phyloP scores from a whole-genome alignment of 2,888 invertebrate species.

The Vesta saturnalis region DNA sequence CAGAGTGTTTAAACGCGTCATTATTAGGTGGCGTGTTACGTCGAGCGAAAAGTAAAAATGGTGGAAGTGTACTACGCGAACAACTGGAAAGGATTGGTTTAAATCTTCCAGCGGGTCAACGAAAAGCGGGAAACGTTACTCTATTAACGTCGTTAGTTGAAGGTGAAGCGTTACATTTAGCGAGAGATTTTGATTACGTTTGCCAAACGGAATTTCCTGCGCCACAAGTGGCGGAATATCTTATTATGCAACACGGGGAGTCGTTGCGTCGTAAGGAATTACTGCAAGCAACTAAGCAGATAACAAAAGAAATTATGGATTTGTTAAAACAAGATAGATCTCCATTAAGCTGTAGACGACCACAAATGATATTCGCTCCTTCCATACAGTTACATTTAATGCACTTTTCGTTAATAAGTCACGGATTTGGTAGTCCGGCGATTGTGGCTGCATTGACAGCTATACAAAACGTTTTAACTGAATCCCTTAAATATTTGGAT shows the following conservation, averaged over 20 bases:
- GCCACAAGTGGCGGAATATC: slow-evolving; percentile 95
- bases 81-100: slow-evolving; percentile 98
- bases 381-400: slow-evolving; percentile 96
- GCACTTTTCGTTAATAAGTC: slow-evolving; percentile 97
- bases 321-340: slow-evolving; percentile 96
- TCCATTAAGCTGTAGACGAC: slow-evolving; percentile 95
- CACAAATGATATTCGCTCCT: slow-evolving; percentile 92
- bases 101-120: slow-evolving; percentile 95
- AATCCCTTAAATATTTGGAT: slow-evolving; percentile 96
- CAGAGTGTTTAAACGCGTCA: slow-evolving; percentile 99
- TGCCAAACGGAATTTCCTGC: slow-evolving; percentile 99
- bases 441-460: slow-evolving; percentile 97
- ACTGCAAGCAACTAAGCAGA: slow-evolving; percentile 63
- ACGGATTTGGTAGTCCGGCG: slow-evolving; percentile 98
- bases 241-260: slow-evolving; percentile 88
- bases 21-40: slow-evolving; percentile 96
- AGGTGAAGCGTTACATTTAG: slow-evolving; percentile 98
- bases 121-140: slow-evolving; percentile 99
- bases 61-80: slow-evolving; percentile 94
- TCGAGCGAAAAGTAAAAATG: slow-evolving; percentile 99
- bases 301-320: slow-evolving; percentile 98
- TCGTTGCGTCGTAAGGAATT: slow-evolving; percentile 61
- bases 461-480: slow-evolving; percentile 95
- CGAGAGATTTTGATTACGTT: slow-evolving; percentile 98
- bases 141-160: slow-evolving; percentile 97